Evolutionary conservation across 2,888 invertebrate species (phyloP).

Genomic region (Actias luna): DNA sequence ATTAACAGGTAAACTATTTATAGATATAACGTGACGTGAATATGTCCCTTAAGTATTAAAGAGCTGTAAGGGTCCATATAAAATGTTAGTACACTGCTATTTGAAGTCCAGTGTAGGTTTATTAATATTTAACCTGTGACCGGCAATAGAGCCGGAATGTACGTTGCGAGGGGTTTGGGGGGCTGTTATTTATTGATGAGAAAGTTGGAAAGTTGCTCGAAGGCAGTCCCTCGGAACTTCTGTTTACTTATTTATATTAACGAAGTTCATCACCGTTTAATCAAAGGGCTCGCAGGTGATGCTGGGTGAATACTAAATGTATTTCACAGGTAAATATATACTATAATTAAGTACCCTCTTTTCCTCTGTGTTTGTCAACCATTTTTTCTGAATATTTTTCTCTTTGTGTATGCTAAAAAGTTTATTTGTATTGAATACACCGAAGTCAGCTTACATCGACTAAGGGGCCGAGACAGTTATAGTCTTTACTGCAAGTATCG

Average conservation of each 20-base stretch:
- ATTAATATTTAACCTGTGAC: constrained; percentile 7
- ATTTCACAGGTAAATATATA: neutral
- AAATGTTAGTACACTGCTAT: neutral
- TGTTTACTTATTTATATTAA: constrained; percentile 8
- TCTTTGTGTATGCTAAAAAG: no score
- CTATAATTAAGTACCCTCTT: no score
- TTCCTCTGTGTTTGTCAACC: no score
- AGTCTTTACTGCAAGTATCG: no score
- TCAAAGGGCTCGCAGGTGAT: neutral
- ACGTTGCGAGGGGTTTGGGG: neutral
- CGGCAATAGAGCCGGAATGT: neutral
- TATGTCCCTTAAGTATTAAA: neutral
- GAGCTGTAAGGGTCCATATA: neutral
- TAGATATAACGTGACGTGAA: neutral
- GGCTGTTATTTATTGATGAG: constrained; percentile 17
- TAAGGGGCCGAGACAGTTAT: no score
- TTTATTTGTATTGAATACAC: no score
- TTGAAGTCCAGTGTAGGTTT: neutral
- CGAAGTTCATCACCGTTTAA: constrained; percentile 2
- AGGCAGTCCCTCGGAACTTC: constrained; percentile 1
- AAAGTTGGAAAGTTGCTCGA: constrained; percentile 17
- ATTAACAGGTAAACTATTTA: neutral
- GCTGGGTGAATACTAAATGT: neutral
- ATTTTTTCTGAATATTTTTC: no score
- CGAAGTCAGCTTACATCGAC: no score